Conservation (phyloP, 2,797 vertebrate species). For the Prionace glauca region DNA sequence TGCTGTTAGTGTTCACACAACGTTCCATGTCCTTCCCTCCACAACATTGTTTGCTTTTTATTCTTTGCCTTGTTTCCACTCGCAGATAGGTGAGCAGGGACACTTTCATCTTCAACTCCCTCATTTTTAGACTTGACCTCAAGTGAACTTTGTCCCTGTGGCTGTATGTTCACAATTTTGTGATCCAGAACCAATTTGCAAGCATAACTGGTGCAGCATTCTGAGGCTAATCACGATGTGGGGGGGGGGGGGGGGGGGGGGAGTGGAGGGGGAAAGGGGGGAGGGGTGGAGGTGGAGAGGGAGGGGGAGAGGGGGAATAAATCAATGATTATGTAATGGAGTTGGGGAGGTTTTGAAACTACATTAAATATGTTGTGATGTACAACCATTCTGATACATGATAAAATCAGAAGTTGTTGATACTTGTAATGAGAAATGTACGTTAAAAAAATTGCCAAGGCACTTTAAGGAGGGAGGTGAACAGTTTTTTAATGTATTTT, state of each 20-base stretch:
- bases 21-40: not conserved
- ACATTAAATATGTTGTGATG: not conserved
- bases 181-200: constrained; percentile 30
- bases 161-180: constrained; percentile 13
- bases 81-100: not conserved
- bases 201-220: not conserved
- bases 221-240: not conserved
- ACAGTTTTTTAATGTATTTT: not conserved
- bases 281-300: too few relatives aligned
- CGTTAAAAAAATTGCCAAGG: not conserved
- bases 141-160: not conserved
- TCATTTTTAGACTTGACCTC: not conserved
- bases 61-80: not conserved
- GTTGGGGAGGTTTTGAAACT: not conserved
- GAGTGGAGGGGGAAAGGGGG: too few relatives aligned
- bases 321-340: not conserved
- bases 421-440: not conserved
- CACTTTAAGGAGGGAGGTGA: not conserved
- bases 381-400: not conserved
- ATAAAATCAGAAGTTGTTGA: not conserved
- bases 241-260: too few relatives aligned
- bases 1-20: not conserved
- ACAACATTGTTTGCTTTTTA: not conserved
- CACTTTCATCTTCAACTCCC: not conserved
- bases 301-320: not conserved